Evolutionary conservation across 2,797 vertebrate genomes (phyloP), one percentile per base, ranked within the genome.

Genomic region (Sorex maritimensis): DNA sequence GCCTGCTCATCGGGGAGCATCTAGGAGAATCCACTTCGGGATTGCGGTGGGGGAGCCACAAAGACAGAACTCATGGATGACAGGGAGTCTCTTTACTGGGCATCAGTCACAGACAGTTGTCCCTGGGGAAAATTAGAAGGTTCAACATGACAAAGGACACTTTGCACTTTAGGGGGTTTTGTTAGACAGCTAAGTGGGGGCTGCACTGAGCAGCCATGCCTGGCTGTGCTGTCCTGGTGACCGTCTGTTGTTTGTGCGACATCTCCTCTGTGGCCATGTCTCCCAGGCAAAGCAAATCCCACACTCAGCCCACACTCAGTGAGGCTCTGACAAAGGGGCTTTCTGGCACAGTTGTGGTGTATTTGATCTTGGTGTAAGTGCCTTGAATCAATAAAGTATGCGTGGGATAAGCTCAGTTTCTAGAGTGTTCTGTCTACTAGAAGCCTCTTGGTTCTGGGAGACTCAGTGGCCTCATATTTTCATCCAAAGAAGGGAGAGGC

Each of bases 111-210:
- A 67, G 12, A 28, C 28, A 12, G 1, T 67, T 28, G 28, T 28
- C 55, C 68, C 52, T 82, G 15, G 14, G 86, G 86, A 83, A 91
- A 88, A 85, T 52, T 28, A 72, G 65, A 55, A 90, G 38, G 81
- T 46, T 58, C 81, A 94, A 91, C 49, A 78, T 38, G 77, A 87
- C 63, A 77, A 38, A 90, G 34, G 72, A 46, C n/a, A 12, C 28
- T 44, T n/a, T 34, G 74, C 6, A 8, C 90, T 92, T 63, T 17
- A 75, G 91, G 38, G 44, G 49, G 58, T 83, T 90, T 79, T 78
- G 61, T 30, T 82, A 58, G 78, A 69, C 69, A 15, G 8, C 30
- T n/a, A 93, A 73, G n/a, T 24, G 2, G 41, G 68, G 67, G 34
- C 28, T 61, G 77, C 34, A 81, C 74, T 30, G 68, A 94, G 49